A percentile compares a stretch with the other conserved stretches of the same genome.
Conservation (phyloP, 2,113 vertebrate genomes). For the Piliocolobus tephrosceles region DNA sequence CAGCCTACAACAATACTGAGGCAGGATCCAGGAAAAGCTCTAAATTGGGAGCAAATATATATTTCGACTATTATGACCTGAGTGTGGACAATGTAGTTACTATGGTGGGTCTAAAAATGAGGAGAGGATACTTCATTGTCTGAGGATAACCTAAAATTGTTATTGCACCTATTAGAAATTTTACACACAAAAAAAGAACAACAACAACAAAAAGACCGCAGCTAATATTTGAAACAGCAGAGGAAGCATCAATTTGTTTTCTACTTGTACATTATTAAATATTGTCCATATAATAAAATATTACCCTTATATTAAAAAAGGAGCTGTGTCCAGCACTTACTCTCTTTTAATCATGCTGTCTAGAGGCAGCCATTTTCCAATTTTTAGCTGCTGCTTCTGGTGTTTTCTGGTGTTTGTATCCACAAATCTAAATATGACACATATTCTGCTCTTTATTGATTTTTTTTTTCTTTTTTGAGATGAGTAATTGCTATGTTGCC, state of each 20-base stretch:
- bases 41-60: not conserved
- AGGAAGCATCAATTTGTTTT: not conserved
- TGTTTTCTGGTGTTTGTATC: not conserved
- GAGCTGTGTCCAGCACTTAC: not conserved
- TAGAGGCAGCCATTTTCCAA: not conserved
- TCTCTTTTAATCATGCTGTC: not conserved
- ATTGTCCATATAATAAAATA: not conserved
- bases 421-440: not conserved
- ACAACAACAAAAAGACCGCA: not conserved
- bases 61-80: not conserved
- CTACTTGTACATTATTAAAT: not conserved
- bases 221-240: not conserved
- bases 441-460: not conserved
- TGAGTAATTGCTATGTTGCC: too few relatives aligned
- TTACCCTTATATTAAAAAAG: not conserved
- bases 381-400: not conserved
- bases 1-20: not conserved
- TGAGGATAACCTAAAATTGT: not conserved
- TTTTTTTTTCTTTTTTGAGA: too few relatives aligned
- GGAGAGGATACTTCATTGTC: not conserved
- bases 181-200: not conserved
- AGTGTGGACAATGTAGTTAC: not conserved
- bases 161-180: not conserved
- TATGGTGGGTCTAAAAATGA: not conserved
- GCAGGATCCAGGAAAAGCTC: not conserved